These are phyloP conservation scores for Octomys mimax DNA, from an alignment of 2,797 vertebrate species.

Conservation along the genomic window DNA sequence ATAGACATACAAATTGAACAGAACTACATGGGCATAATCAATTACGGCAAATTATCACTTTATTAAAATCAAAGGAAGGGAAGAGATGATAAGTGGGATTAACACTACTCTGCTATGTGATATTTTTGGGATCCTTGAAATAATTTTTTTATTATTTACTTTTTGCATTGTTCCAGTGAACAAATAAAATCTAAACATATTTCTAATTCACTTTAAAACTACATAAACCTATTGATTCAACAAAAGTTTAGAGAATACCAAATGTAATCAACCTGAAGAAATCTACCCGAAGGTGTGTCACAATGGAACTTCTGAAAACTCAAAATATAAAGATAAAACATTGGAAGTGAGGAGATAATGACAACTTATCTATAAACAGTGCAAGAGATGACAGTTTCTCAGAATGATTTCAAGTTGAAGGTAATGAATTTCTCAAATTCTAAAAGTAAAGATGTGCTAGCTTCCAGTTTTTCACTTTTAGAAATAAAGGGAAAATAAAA, in stretches of 20 bases:
- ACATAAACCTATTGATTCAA: background rate
- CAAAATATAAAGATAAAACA: background rate
- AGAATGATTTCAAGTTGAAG: background rate
- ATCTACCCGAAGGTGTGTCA: background rate
- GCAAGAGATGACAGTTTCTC: background rate
- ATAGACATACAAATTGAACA: background rate
- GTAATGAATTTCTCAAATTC: background rate
- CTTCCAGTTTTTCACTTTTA: background rate
- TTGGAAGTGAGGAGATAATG: background rate
- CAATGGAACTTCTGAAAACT: constrained; percentile 10
- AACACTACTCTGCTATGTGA: too few species aligned
- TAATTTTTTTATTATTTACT: too few species aligned
- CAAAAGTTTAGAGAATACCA: background rate
- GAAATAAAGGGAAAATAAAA: background rate
- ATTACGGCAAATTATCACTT: background rate
- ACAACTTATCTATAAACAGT: background rate
- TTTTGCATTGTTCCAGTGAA: too few species aligned
- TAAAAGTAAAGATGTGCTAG: background rate
- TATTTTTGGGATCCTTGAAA: too few species aligned
- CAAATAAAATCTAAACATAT: background rate
- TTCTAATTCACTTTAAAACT: background rate
- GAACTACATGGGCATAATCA: fast-evolving
- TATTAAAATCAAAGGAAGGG: background rate
- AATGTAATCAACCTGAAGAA: background rate
- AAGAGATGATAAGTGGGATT: background rate